Evolutionary conservation across 2,113 vertebrate species (phyloP).

Genomic region (Austrofundulus limnaeus): DNA sequence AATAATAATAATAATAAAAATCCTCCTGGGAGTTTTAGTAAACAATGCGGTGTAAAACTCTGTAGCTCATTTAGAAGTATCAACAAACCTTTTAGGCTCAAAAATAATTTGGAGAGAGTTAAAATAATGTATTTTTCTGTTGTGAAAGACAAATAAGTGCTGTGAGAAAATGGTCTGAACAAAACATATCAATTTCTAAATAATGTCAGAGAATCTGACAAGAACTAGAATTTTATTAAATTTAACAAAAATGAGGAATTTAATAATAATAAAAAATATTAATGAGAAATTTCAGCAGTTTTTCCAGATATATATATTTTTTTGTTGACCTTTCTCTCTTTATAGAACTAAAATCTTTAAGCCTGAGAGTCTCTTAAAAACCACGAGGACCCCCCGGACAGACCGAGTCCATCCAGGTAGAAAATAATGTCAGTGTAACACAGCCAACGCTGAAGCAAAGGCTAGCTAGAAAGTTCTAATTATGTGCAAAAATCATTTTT

Average conservation of each 20-base stretch:
- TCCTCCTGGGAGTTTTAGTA: slow-evolving; percentile 46
- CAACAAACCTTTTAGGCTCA: slow-evolving; percentile 9
- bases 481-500: slow-evolving; percentile 59
- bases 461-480: slow-evolving; percentile 42
- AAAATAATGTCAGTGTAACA: slow-evolving; percentile 32
- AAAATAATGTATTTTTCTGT: neutral
- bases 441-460: slow-evolving; percentile 42
- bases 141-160: slow-evolving; percentile 30
- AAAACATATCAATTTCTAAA: slow-evolving; percentile 8
- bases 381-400: slow-evolving; percentile 3
- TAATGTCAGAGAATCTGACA: slow-evolving; percentile 10
- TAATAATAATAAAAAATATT: neutral
- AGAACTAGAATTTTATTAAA: slow-evolving; percentile 10
- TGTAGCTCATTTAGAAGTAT: slow-evolving; percentile 44
- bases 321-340: slow-evolving; percentile 2
- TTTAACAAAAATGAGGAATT: slow-evolving; percentile 7
- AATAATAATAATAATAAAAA: neutral
- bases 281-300: slow-evolving; percentile 7
- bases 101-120: neutral
- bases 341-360: slow-evolving; percentile 5
- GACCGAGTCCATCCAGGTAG: slow-evolving; percentile 8
- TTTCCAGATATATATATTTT: slow-evolving; percentile 10
- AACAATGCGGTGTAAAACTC: slow-evolving; percentile 45
- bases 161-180: slow-evolving; percentile 26
- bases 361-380: slow-evolving; percentile 24